These are phyloP conservation scores for Lates japonicus DNA, from an alignment of 2,797 vertebrate species.

Conservation along the genomic window DNA sequence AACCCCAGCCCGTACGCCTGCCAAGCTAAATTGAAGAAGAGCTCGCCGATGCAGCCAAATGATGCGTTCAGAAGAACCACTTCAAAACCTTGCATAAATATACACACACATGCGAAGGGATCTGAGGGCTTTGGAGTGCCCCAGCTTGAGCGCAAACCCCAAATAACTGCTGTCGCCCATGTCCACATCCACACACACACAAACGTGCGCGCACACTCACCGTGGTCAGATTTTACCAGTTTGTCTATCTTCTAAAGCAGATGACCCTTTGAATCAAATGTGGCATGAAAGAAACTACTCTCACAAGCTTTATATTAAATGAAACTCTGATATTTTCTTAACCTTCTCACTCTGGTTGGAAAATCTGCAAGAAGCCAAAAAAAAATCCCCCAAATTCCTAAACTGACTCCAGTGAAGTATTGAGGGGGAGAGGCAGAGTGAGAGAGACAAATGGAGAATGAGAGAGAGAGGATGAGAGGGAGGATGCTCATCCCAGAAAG, in stretches of 20 bases:
- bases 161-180: constrained; percentile 64
- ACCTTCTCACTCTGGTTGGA: constrained; percentile 28
- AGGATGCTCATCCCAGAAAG: constrained; percentile 77
- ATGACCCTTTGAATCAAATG: constrained; percentile 6
- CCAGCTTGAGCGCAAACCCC: constrained; percentile 68
- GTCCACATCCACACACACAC: constrained; percentile 36
- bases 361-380: constrained; percentile 61
- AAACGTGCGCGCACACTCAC: constrained; percentile 15
- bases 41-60: constrained; percentile 80
- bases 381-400: constrained; percentile 61
- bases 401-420: constrained; percentile 41
- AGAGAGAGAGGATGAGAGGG: constrained; percentile 62
- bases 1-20: constrained; percentile 69
- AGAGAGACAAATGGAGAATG: constrained; percentile 42
- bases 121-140: constrained; percentile 66
- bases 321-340: constrained; percentile 20
- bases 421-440: constrained; percentile 34
- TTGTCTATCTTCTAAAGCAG: constrained; percentile 19
- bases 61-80: constrained; percentile 85
- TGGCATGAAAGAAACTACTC: constrained; percentile 3
- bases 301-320: constrained; percentile 25
- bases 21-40: constrained; percentile 86
- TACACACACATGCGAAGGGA: constrained; percentile 72
- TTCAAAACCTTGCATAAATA: constrained; percentile 82
- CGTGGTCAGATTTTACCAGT: constrained; percentile 24